Evolutionary conservation across 2,797 vertebrate species (phyloP).

Genomic region (Falco rusticolus): DNA sequence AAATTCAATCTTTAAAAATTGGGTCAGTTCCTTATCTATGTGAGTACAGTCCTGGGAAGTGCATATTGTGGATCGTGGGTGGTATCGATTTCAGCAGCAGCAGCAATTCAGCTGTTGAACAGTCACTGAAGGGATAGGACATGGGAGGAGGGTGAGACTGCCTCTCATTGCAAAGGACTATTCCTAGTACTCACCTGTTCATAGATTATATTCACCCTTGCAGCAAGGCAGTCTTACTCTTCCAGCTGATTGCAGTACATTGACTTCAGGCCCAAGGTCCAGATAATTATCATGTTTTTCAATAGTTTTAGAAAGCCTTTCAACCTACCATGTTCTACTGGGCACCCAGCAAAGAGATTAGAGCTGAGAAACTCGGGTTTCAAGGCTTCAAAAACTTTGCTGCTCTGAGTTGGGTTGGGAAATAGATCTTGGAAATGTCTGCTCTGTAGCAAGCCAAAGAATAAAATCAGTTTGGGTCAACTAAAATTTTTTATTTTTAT

Average conservation of each 20-base stretch:
- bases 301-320: not conserved
- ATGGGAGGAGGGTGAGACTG: not conserved
- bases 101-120: not conserved
- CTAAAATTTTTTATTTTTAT: not conserved
- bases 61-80: not conserved
- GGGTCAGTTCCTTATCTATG: not conserved
- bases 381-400: not conserved
- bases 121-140: not conserved
- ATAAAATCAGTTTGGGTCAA: not conserved
- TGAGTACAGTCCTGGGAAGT: not conserved
- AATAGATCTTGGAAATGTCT: not conserved
- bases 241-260: not conserved
- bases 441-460: not conserved
- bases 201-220: not conserved
- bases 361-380: not conserved
- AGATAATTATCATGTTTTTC: not conserved
- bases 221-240: not conserved
- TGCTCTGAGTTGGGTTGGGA: not conserved
- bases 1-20: not conserved
- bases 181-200: not conserved
- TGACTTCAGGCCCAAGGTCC: not conserved
- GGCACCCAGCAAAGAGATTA: not conserved
- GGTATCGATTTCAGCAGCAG: not conserved
- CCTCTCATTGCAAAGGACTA: not conserved
- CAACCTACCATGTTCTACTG: not conserved